Conservation (phyloP, 2,888 invertebrate species). For the Eupithecia subumbrata region DNA sequence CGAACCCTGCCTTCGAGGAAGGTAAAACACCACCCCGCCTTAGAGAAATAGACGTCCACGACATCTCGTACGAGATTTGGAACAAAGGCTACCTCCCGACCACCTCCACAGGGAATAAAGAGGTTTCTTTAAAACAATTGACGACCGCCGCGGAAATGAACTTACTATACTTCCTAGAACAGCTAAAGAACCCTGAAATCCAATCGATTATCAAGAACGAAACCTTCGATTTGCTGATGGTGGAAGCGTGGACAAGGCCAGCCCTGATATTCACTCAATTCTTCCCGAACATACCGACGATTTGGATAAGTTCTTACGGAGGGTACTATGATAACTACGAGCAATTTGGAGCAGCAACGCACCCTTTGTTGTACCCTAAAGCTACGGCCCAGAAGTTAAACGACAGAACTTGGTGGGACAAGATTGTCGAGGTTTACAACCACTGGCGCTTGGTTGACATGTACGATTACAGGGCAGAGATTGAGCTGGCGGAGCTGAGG, state of each 20-base stretch:
- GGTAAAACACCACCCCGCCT: constrained; percentile 31
- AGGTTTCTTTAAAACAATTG: neutral
- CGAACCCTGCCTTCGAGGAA: constrained; percentile 54
- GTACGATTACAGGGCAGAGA: constrained; percentile 40
- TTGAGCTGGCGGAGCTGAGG: constrained; percentile 16
- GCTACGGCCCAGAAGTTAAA: constrained; percentile 41
- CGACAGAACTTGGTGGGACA: constrained; percentile 42
- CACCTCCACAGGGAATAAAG: neutral
- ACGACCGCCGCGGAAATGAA: neutral
- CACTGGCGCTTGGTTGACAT: constrained; percentile 41
- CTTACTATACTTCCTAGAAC: constrained; percentile 16
- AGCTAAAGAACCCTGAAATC: constrained; percentile 39
- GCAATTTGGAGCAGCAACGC: constrained; percentile 47
- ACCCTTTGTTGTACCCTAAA: constrained; percentile 47
- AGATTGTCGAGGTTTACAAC: constrained; percentile 39
- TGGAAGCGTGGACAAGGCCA: constrained; percentile 46
- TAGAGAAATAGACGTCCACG: neutral
- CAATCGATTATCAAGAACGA: constrained; percentile 44
- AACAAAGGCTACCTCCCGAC: constrained; percentile 47
- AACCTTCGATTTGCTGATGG: constrained; percentile 54
- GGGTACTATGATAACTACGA: constrained; percentile 44
- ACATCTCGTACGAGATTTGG: constrained; percentile 47
- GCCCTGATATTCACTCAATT: constrained; percentile 48
- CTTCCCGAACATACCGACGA: constrained; percentile 48
- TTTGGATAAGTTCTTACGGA: constrained; percentile 49